Percentiles rank a stretch among this genome's conserved stretches.
Evolutionary conservation across 1,140 invertebrate species (phyloP).

Genomic region (Pseudomyrmex dendroicus): DNA sequence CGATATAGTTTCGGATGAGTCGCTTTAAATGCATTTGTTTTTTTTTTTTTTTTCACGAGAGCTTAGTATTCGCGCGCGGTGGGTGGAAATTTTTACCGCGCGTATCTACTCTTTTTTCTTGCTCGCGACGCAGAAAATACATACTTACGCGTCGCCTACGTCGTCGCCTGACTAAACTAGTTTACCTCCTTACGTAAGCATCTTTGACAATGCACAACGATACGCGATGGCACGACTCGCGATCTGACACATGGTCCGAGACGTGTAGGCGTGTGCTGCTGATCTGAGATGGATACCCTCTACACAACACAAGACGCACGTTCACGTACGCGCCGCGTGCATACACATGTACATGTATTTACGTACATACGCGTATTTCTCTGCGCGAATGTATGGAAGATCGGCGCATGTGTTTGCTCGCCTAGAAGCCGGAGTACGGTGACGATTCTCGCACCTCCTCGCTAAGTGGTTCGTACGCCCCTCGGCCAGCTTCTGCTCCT

Average conservation of each 20-base stretch:
- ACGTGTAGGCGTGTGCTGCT: slow-evolving; percentile 14
- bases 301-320: background rate
- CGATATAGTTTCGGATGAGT: background rate
- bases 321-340: background rate
- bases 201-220: slow-evolving; percentile 68
- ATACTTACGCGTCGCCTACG: background rate
- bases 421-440: slow-evolving; percentile 83
- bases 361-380: background rate
- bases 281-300: slow-evolving; percentile 32
- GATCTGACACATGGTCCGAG: slow-evolving; percentile 24
- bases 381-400: slow-evolving; percentile 20
- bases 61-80: background rate
- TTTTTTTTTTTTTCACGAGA: background rate
- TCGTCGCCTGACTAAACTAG: slow-evolving; percentile 52
- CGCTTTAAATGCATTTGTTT: background rate
- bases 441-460: slow-evolving; percentile 84
- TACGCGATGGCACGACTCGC: slow-evolving; percentile 32
- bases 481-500: slow-evolving; percentile 83
- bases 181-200: slow-evolving; percentile 69
- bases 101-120: background rate
- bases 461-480: slow-evolving; percentile 83
- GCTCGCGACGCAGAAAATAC: slow-evolving; percentile 13
- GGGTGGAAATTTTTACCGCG: slow-evolving; percentile 31
- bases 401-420: slow-evolving; percentile 77
- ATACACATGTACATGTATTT: background rate